Conservation (phyloP, 2,888 invertebrate species). For the Mesorhabditis belari region DNA sequence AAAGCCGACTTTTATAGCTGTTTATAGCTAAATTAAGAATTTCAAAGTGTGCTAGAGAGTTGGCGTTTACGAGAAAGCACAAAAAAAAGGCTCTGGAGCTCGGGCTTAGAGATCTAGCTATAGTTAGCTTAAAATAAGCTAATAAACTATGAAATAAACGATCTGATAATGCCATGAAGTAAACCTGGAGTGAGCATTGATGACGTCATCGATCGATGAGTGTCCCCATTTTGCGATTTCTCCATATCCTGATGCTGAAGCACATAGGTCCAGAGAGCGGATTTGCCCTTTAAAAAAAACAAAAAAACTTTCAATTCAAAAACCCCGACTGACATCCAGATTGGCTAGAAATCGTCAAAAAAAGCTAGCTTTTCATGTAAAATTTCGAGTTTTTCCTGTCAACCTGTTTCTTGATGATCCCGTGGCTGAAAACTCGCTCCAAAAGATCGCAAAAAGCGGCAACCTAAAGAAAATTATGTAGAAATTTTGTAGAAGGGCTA, state of each 20-base stretch:
- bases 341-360: too few species aligned
- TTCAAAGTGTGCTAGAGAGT: not conserved
- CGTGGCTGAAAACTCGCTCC: slow-evolving; percentile 95
- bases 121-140: not conserved
- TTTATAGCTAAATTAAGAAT: not conserved
- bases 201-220: slow-evolving; percentile 27
- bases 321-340: too few species aligned
- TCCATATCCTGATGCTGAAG: slow-evolving; percentile 75
- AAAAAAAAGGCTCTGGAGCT: not conserved
- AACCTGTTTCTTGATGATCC: slow-evolving; percentile 80
- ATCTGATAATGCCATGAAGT: slow-evolving; percentile 6
- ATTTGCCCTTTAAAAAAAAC: slow-evolving; percentile 89
- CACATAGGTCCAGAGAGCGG: slow-evolving; percentile 91
- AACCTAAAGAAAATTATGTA: slow-evolving; percentile 9
- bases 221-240: slow-evolving; percentile 21
- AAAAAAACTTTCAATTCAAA: too few species aligned
- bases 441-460: slow-evolving; percentile 94
- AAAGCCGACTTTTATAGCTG: not conserved
- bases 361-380: too few species aligned
- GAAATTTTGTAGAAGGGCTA: too few species aligned
- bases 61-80: not conserved
- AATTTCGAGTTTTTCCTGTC: not conserved
- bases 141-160: not conserved
- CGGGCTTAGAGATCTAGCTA: not conserved
- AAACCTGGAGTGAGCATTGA: slow-evolving; percentile 59